Conservation (phyloP, 2,888 invertebrate genomes). For the Orthosia gracilis region DNA sequence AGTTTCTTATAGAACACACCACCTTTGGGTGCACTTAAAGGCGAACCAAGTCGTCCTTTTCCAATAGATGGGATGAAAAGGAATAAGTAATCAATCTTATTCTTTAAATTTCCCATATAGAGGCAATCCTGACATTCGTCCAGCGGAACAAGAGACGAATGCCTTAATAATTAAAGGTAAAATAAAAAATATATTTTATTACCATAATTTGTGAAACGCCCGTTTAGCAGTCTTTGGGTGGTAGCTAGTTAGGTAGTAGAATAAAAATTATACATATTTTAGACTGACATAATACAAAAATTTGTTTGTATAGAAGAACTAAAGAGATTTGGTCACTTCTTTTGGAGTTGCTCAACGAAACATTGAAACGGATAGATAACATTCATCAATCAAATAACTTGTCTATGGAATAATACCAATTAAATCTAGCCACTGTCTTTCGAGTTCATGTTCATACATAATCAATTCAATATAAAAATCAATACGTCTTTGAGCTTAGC, state of each 20-base stretch:
- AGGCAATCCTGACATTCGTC: slow-evolving; percentile 32
- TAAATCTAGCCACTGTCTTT: slow-evolving; percentile 50
- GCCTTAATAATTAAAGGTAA: slow-evolving; percentile 32
- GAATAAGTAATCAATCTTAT: slow-evolving; percentile 18
- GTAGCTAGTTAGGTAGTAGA: slow-evolving; percentile 20
- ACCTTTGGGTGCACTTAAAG: too few species aligned
- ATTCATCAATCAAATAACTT: slow-evolving; percentile 58
- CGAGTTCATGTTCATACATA: slow-evolving; percentile 57
- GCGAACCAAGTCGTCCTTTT: too few species aligned
- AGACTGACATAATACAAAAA: background rate
- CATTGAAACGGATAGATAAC: slow-evolving; percentile 27
- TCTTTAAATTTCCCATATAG: slow-evolving; percentile 58
- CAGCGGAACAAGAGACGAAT: slow-evolving; percentile 34
- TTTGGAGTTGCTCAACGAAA: slow-evolving; percentile 28
- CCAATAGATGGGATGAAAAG: too few species aligned
- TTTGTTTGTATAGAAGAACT: slow-evolving; percentile 12
- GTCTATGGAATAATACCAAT: slow-evolving; percentile 45
- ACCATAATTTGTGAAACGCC: slow-evolving; percentile 17
- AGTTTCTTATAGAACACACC: too few species aligned
- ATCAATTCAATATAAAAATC: slow-evolving; percentile 55
- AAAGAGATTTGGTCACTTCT: slow-evolving; percentile 6
- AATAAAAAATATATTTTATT: slow-evolving; percentile 31
- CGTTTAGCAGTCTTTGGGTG: slow-evolving; percentile 24
- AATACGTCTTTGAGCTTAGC: slow-evolving; percentile 42
- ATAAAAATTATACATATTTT: background rate